Evolutionary conservation across 1,140 invertebrate species (phyloP), one percentile per base, ranked within the genome.

Genomic region (Onthophagus taurus): DNA sequence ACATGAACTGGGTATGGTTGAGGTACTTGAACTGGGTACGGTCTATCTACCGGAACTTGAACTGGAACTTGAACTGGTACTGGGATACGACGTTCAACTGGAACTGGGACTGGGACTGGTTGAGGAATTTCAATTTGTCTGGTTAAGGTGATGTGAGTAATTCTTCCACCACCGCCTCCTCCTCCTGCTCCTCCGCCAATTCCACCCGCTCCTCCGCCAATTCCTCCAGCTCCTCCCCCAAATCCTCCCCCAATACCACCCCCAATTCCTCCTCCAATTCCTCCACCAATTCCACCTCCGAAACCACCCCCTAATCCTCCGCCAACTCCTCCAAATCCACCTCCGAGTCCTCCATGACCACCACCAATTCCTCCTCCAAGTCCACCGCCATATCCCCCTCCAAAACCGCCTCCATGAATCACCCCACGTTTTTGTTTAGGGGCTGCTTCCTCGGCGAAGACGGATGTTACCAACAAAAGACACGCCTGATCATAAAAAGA

Each of bases 21-120:
- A 19, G 51, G 53, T 7, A 53, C 47, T 7, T 36, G 39, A 18
- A 55, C 51, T 16, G 51, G 46, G n/a, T 53, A 43, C 8, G 53
- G 51, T 31, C 53, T 48, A 9, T 44, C 49, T 14, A 58, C 49
- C 7, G 38, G 38, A 9, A 41, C 38, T 41, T 46, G 50, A 29
- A 54, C 45, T 9, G 42, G 37, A 13, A 47, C 45, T 7, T 17
- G 13, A 8, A 47, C 38, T 12, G 45, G 37, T n/a, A 47, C 45
- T 7, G 18, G 39, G 12, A 43, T 44, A 31, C 24, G 20, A 21
- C 16, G 35, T 11, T 4, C 11, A 35, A 37, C 43, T n/a, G 34
- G 31, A n/a, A 35, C 34, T 16, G 31, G 44, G 30, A 37, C 43
- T 5, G 34, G 31, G 9, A 35, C 23, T 1, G 31, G 44, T 39